phyloP scores from a whole-genome alignment of 1,140 invertebrate species.

The Drosophila tani region DNA sequence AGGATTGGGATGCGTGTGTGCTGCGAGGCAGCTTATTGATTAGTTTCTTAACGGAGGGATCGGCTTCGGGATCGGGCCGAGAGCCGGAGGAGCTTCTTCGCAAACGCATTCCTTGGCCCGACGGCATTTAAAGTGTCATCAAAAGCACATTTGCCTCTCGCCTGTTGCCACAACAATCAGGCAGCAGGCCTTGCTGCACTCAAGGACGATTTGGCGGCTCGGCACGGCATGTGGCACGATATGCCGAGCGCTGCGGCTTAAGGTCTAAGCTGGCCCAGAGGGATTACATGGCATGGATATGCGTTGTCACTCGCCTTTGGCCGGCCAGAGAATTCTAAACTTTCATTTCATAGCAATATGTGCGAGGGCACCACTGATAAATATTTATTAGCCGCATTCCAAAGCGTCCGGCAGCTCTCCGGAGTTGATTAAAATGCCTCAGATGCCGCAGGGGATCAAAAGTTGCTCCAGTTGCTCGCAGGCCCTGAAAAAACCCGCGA shows the following conservation, averaged over 20 bases:
- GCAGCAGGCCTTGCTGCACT: conserved; percentile 46
- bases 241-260: conserved; percentile 59
- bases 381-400: conserved; percentile 75
- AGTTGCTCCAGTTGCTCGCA: conserved; percentile 15
- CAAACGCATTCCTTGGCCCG: conserved; percentile 28
- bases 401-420: conserved; percentile 28
- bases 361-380: conserved; percentile 49
- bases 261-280: conserved; percentile 42
- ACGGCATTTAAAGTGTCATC: conserved; percentile 67
- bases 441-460: conserved; percentile 47
- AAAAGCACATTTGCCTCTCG: conserved; percentile 68
- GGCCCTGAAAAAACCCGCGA: conserved; percentile 16
- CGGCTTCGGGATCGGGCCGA: neutral
- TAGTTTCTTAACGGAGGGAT: conserved; percentile 7
- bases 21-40: conserved; percentile 23
- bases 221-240: conserved; percentile 40
- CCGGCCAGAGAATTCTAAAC: conserved; percentile 35
- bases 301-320: neutral
- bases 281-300: conserved; percentile 12
- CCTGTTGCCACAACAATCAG: conserved; percentile 26
- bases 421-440: conserved; percentile 74
- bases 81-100: neutral
- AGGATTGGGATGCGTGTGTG: conserved; percentile 11
- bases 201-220: conserved; percentile 56
- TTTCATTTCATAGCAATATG: conserved; percentile 43